These are phyloP conservation scores for Lissonota sp. DNA, from an alignment of 2,888 invertebrate species.

Conservation along the genomic window DNA sequence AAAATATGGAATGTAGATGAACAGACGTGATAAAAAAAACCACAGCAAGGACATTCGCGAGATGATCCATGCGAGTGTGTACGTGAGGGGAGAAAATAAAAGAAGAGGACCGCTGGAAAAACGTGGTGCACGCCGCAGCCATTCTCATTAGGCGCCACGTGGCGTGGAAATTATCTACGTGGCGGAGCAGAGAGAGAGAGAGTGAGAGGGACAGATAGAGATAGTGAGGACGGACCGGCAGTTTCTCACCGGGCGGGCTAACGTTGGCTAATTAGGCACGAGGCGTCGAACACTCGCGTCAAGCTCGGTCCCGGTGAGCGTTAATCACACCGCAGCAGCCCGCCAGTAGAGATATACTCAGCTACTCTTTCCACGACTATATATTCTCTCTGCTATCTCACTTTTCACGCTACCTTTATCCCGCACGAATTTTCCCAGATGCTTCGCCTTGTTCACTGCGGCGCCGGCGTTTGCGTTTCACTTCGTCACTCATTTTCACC, in stretches of 20 bases:
- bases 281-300: slow-evolving; percentile 76
- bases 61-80: slow-evolving; percentile 12
- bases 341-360: slow-evolving; percentile 44
- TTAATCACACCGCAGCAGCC: slow-evolving; percentile 68
- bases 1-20: slow-evolving; percentile 15
- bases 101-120: slow-evolving; percentile 65
- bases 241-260: slow-evolving; percentile 70
- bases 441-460: slow-evolving; percentile 13
- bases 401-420: slow-evolving; percentile 3
- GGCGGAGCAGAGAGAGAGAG: slow-evolving; percentile 56
- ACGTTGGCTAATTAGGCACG: slow-evolving; percentile 78
- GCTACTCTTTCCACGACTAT: slow-evolving; percentile 25
- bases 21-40: slow-evolving; percentile 46
- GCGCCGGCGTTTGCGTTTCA: slow-evolving; percentile 18
- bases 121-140: slow-evolving; percentile 65
- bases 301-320: slow-evolving; percentile 62
- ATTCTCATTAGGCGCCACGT: slow-evolving; percentile 79
- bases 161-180: slow-evolving; percentile 78
- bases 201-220: slow-evolving; percentile 24
- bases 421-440: slow-evolving; percentile 46
- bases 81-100: slow-evolving; percentile 37
- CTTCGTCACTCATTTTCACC: slow-evolving; percentile 25
- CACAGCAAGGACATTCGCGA: slow-evolving; percentile 21
- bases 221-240: slow-evolving; percentile 69
- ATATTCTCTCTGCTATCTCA: slow-evolving; percentile 27